A percentile compares a stretch with the other conserved stretches of the same genome.
Evolutionary conservation across 2,113 vertebrate genomes (phyloP).

Genomic region (Chamaea fasciata): DNA sequence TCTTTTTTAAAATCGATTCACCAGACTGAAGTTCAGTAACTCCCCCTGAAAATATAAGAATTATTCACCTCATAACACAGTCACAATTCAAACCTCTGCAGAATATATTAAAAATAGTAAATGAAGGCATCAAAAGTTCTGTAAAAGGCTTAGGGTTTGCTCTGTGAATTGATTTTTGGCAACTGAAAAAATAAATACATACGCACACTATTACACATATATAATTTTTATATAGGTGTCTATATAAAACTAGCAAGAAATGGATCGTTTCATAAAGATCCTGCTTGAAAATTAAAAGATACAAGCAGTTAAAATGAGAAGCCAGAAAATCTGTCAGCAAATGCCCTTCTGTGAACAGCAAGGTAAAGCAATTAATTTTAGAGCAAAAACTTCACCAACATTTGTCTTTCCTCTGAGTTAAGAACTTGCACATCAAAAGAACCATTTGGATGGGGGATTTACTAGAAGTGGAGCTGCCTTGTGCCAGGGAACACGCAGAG

Average conservation of each 20-base stretch:
- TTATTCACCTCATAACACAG: background rate
- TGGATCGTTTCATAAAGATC: background rate
- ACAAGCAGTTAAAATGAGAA: background rate
- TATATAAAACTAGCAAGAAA: background rate
- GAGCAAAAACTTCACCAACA: background rate
- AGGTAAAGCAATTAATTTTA: background rate
- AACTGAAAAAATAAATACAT: background rate
- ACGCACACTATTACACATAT: background rate
- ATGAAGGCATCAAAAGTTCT: background rate
- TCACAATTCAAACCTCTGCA: background rate
- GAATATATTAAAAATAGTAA: conserved; percentile 6
- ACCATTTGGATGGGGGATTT: background rate
- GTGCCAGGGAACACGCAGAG: background rate
- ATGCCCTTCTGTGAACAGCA: background rate
- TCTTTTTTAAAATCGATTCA: background rate
- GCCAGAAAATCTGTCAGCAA: background rate
- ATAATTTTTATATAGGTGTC: background rate
- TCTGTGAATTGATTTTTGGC: conserved; percentile 6
- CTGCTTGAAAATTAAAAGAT: background rate
- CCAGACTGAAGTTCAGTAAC: background rate
- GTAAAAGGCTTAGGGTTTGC: background rate
- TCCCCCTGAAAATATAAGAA: background rate
- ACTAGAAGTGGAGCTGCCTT: background rate
- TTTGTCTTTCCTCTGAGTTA: background rate
- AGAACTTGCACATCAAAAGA: background rate